Conservation (phyloP, 92 coral and sea anemone genomes). For the Phymanthus crucifer region DNA sequence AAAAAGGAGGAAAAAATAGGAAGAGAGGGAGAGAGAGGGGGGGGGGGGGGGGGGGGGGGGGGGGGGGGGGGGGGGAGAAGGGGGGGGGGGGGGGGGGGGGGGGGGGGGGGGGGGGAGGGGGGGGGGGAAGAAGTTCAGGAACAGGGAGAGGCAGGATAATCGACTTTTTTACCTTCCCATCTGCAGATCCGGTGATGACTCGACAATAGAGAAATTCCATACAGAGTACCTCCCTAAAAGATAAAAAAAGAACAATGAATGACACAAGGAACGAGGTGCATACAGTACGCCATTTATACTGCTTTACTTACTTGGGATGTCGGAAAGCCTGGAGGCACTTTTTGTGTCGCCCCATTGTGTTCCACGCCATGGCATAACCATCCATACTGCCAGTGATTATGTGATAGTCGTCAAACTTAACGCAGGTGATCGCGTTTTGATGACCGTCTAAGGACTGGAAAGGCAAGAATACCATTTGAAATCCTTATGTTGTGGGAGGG, state of each 20-base stretch:
- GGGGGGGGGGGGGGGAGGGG: not conserved
- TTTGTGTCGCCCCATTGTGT: slow-evolving; percentile 82
- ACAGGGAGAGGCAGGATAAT: not conserved
- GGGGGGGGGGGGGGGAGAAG: too few relatives aligned
- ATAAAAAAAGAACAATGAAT: not conserved
- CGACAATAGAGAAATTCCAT: slow-evolving; percentile 88
- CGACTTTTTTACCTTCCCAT: slow-evolving; percentile 82
- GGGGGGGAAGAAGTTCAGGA: not conserved
- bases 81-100: too few relatives aligned
- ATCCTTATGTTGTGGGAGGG: not conserved
- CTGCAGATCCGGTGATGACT: slow-evolving; percentile 95
- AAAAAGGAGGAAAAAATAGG: too few relatives aligned
- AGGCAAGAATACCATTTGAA: not conserved
- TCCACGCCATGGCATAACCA: slow-evolving; percentile 98
- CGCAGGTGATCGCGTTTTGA: slow-evolving; percentile 92
- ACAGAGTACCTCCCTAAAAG: slow-evolving; percentile 82
- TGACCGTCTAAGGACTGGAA: slow-evolving; percentile 90
- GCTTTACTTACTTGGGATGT: slow-evolving; percentile 79
- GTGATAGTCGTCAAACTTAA: slow-evolving; percentile 83
- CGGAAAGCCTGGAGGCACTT: slow-evolving; percentile 97
- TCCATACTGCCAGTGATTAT: slow-evolving; percentile 87
- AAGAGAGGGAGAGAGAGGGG: too few relatives aligned
- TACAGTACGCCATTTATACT: too few relatives aligned
- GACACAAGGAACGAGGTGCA: too few relatives aligned
- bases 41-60: too few relatives aligned